Evolutionary conservation across 2,888 invertebrate genomes (phyloP).

Genomic region (Apomyelois bistriatella): DNA sequence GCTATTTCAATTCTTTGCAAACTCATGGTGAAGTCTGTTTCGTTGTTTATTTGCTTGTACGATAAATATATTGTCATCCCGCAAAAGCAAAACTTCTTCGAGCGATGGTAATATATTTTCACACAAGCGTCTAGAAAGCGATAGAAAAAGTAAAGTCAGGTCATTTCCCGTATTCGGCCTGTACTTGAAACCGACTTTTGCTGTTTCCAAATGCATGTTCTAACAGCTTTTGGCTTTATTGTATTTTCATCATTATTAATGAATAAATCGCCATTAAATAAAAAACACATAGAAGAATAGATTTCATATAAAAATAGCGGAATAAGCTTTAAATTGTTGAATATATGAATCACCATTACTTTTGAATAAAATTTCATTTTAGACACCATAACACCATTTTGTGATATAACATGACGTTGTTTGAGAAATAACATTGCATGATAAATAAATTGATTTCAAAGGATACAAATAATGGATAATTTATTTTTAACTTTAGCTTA

Average conservation of each 20-base stretch:
- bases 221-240: constrained; percentile 46
- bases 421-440: constrained; percentile 8
- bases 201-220: constrained; percentile 40
- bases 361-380: neutral
- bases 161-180: neutral
- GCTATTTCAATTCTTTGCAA: constrained; percentile 25
- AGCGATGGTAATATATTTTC: too few species aligned
- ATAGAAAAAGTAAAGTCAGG: neutral
- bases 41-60: neutral
- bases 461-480: neutral
- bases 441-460: neutral
- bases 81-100: too few species aligned
- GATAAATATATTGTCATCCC: too few species aligned
- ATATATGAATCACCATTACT: neutral
- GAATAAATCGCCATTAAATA: neutral
- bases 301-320: neutral
- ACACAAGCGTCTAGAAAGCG: neutral
- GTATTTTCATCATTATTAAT: constrained; percentile 13
- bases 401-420: neutral
- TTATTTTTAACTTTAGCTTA: too few species aligned
- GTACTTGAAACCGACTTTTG: constrained; percentile 7
- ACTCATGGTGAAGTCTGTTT: neutral
- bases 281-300: constrained; percentile 3
- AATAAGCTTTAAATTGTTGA: neutral
- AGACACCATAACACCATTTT: neutral